These are phyloP conservation scores for Euzophera pinguis DNA, from an alignment of 2,888 invertebrate genomes.

Conservation along the genomic window DNA sequence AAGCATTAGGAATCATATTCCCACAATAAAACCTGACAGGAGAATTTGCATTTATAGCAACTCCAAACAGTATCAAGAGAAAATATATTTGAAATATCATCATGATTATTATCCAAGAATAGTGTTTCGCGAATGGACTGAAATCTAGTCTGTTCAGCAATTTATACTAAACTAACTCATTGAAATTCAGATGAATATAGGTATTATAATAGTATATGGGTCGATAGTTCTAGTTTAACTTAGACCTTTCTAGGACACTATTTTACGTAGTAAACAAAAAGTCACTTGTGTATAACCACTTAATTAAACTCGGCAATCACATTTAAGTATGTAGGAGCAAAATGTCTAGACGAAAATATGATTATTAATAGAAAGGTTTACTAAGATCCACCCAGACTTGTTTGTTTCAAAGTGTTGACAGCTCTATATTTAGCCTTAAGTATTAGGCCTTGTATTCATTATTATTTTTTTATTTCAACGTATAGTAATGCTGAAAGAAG, in stretches of 20 bases:
- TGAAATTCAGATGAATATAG: neutral
- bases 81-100: neutral
- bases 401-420: neutral
- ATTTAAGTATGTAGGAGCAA: neutral
- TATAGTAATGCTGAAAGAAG: too few species aligned
- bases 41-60: neutral
- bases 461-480: neutral
- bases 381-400: neutral
- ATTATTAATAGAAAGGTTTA: neutral
- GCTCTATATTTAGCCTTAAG: slow-evolving; percentile 2
- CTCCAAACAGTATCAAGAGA: neutral
- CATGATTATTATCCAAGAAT: neutral
- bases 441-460: neutral
- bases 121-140: neutral
- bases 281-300: neutral
- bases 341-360: slow-evolving; percentile 9
- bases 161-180: neutral
- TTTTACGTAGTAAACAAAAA: neutral
- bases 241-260: too few species aligned
- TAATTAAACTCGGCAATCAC: slow-evolving; percentile 1
- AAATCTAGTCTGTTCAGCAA: neutral
- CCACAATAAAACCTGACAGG: neutral
- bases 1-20: neutral
- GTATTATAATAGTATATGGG: too few species aligned
- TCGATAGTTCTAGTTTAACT: too few species aligned